Evolutionary conservation across 2,888 invertebrate species (phyloP), one percentile per base, ranked within the genome.

Genomic region (Phragmatobia fuliginosa): DNA sequence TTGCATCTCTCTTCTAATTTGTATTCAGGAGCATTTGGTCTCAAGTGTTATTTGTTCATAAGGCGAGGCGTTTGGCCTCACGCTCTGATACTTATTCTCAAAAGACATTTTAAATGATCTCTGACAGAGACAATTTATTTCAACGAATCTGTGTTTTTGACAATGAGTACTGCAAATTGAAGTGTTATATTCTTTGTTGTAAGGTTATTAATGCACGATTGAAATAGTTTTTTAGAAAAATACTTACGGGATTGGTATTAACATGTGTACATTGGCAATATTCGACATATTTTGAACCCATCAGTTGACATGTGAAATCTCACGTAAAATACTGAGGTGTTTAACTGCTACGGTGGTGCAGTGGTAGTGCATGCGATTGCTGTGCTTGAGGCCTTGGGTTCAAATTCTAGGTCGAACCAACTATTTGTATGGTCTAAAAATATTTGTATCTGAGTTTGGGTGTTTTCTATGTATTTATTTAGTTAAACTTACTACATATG

Each of bases 1-100:
- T 92, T 92, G 91, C 92, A 93, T 88, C 86, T 82, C 76, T 78
- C 74, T 68, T 83, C 89, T 89, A 88, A 90, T 94, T 92, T 90
- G 92, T 94, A 94, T 94, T 92, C 93, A 85, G 85, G 88, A 87
- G 85, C 85, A 83, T 71, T 80, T 69, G 78, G 75, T 81, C 86
- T 85, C 84, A 80, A 81, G 80, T 83, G 87, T 90, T 92, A 92
- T 93, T 92, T 91, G 90, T 91, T 91, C 87, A 87, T 87, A 81
- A 82, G 84, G 76, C 78, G 73, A 72, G 63, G 68, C 52, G 62
- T 58, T 62, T 72, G 70, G 71, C 74, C 74, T 72, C 76, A 77
- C 71, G 67, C 72, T 67, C 63, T 58, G 38, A 36, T 68, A 45
- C 67, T 63, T 67, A 70, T 72, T 66, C 74, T 70, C 67, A 65